These are phyloP conservation scores for Chrysolina americana DNA, from an alignment of 2,888 invertebrate genomes.

Conservation along the genomic window DNA sequence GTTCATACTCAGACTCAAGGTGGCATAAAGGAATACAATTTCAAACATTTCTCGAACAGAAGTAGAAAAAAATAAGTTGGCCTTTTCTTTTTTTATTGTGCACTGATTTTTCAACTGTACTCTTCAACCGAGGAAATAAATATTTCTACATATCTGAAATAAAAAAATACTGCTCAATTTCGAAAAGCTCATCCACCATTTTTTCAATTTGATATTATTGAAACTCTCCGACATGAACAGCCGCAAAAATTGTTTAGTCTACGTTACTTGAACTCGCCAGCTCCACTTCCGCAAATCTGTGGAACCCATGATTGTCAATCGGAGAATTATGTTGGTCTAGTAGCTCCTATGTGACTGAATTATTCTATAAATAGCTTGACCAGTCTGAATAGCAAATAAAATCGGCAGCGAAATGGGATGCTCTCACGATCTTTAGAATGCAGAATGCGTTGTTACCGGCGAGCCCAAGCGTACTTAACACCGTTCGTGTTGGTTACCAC, in stretches of 20 bases:
- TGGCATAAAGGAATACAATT: no score
- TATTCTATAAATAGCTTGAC: slow-evolving; percentile 36
- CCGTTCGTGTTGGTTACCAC: slow-evolving; percentile 39
- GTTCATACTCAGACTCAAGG: no score
- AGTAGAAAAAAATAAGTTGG: no score
- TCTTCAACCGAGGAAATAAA: no score
- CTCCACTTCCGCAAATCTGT: slow-evolving; percentile 18
- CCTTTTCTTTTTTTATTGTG: no score
- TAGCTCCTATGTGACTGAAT: slow-evolving; percentile 35
- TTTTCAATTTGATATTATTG: background rate
- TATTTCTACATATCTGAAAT: no score
- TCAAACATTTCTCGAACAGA: no score
- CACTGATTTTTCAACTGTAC: no score
- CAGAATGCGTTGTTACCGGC: slow-evolving; percentile 41
- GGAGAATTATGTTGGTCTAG: slow-evolving; percentile 22
- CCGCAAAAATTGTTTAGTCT: background rate
- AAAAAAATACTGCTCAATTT: no score
- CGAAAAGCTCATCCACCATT: background rate
- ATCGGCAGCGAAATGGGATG: slow-evolving; percentile 49
- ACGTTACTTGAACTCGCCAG: slow-evolving; percentile 1
- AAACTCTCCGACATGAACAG: background rate
- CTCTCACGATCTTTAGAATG: slow-evolving; percentile 53
- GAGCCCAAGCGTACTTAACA: slow-evolving; percentile 50
- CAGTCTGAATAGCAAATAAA: slow-evolving; percentile 50
- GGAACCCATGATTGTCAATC: slow-evolving; percentile 24